phyloP scores from a whole-genome alignment of 2,888 invertebrate species.

The Nomada ferruginata region DNA sequence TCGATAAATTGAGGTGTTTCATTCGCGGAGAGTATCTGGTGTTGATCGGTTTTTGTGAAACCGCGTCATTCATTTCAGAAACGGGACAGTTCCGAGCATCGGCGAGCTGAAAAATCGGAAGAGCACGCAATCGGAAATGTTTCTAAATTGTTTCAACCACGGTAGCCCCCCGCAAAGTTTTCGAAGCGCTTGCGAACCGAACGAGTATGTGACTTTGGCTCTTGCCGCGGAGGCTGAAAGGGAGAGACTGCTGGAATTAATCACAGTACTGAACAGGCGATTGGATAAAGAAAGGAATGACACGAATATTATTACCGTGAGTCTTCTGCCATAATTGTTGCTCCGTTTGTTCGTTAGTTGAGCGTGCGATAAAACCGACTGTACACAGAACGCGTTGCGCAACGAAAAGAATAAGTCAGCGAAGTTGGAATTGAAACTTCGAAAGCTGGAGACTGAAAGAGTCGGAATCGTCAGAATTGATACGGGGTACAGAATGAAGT shows the following conservation, averaged over 20 bases:
- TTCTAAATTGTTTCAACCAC: slow-evolving; percentile 3
- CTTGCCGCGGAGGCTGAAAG: slow-evolving; percentile 88
- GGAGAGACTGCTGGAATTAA: slow-evolving; percentile 86
- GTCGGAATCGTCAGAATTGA: slow-evolving; percentile 81
- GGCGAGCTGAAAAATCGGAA: slow-evolving; percentile 33
- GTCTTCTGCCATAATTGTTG: not conserved
- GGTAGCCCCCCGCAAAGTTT: slow-evolving; percentile 49
- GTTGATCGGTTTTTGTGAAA: too few relatives aligned
- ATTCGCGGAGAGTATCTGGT: not conserved
- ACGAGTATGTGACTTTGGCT: slow-evolving; percentile 84
- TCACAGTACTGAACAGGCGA: slow-evolving; percentile 86
- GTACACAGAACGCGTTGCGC: slow-evolving; percentile 79
- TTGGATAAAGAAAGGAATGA: slow-evolving; percentile 86
- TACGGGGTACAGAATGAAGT: slow-evolving; percentile 77
- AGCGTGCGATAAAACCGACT: not conserved
- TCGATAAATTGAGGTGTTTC: slow-evolving; percentile 74
- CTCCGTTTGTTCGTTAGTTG: not conserved
- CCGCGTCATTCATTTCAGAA: slow-evolving; percentile 32
- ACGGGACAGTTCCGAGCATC: slow-evolving; percentile 16
- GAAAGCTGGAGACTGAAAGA: slow-evolving; percentile 86
- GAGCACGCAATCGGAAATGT: slow-evolving; percentile 26
- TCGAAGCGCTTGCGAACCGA: slow-evolving; percentile 65
- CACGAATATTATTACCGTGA: slow-evolving; percentile 72
- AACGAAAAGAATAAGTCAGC: slow-evolving; percentile 86
- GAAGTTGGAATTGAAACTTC: slow-evolving; percentile 86